Evolutionary conservation across 2,888 invertebrate species (phyloP).

Genomic region (Athalia cordata): DNA sequence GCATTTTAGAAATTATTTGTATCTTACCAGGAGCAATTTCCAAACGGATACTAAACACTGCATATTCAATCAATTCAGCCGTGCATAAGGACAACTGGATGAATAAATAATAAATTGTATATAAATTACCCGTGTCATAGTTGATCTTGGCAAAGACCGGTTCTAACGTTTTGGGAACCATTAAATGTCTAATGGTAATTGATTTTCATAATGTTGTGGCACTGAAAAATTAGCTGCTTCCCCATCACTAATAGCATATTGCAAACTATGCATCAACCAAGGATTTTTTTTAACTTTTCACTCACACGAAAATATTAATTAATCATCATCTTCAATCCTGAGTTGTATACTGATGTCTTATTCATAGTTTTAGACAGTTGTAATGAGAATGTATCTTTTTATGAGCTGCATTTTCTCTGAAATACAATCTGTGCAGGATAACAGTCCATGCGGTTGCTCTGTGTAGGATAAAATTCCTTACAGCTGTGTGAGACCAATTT

Average conservation of each 20-base stretch:
- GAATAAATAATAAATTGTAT: constrained; percentile 24
- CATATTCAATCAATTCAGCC: constrained; percentile 6
- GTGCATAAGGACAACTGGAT: constrained; percentile 3
- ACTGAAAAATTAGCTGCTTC: constrained; percentile 12
- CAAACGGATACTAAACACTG: constrained; percentile 36
- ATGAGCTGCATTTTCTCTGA: not conserved
- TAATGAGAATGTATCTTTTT: constrained; percentile 33
- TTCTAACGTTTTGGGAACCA: constrained; percentile 6
- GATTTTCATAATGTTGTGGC: constrained; percentile 20
- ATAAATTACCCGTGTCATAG: constrained; percentile 27
- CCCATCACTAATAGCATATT: constrained; percentile 3
- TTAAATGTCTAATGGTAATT: constrained; percentile 10
- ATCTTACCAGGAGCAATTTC: constrained; percentile 16
- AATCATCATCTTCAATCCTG: constrained; percentile 2
- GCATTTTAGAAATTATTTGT: constrained; percentile 18
- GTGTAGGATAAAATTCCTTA: not conserved
- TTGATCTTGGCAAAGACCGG: constrained; percentile 9
- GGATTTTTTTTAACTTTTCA: not conserved
- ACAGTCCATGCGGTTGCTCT: too few relatives aligned
- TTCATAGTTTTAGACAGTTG: constrained; percentile 12
- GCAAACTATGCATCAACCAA: constrained; percentile 9
- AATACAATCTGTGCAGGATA: not conserved
- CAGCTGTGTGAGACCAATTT: not conserved
- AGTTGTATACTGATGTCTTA: constrained; percentile 6
- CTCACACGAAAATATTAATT: not conserved